Base-by-base conservation (phyloP, 2,113 vertebrate species). In the Anguilla japonica region DNA sequence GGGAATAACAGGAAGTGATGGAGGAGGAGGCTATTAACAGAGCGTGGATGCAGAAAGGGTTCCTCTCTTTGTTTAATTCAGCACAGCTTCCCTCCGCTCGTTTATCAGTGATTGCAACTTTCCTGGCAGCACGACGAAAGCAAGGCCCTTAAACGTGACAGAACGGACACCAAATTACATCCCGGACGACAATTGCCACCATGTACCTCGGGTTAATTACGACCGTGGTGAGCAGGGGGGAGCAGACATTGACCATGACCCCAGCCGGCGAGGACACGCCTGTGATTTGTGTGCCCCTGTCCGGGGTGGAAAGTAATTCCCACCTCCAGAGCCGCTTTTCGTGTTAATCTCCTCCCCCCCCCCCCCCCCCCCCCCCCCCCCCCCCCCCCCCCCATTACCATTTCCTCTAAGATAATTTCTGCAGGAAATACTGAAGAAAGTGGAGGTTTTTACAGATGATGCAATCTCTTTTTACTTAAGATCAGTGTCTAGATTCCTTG, bases 401-500 rank as follows among this genome's bases (percentile, higher is more conserved):
- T 53, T 18, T 79, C n/a, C 85, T 67, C 60, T 7, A 4, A 67
- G 60, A 53, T 53, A 8, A 53, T 53, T 53, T 53, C 50, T 13
- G 50, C 50, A 53, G 50, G 11, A 53, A 53, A 53, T 1, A 53
- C 41, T 83, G 29, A 83, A 83, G 81, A 83, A 41, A 83, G 81
- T 43, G 26, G 7, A 83, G 50, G n/a, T 71, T 83, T 84, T 50
- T 53, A 82, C 83, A 83, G 85, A 87, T 84, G 91, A 93, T 91
- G 86, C 89, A 88, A 91, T 91, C 90, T 89, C 87, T 71, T 89
- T 91, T 93, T 92, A 91, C 89, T 89, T 89, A 87, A 92, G 91
- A 93, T 94, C 92, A 92, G 91, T 92, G 87, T 90, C 89, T 91
- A 91, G 90, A 93, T 89, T 85, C 89, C 93, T 91, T 89, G 91